Percentiles rank a stretch among this genome's conserved stretches.
These are phyloP conservation scores for Drosophila lowei DNA, from an alignment of 1,140 invertebrate genomes.

Conservation along the genomic window DNA sequence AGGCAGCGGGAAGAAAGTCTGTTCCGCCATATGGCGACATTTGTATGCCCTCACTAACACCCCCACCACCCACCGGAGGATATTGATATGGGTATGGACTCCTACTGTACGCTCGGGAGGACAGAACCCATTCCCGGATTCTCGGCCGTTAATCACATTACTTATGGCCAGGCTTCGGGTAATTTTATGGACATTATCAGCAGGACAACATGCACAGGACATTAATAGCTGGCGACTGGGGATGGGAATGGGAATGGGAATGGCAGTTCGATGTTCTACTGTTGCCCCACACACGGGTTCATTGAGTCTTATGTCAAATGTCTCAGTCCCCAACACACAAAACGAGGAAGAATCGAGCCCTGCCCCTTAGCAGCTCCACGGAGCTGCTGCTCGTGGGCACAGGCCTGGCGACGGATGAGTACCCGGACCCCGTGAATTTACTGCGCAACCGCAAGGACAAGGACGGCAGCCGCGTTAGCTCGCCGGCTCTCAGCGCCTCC, in stretches of 20 bases:
- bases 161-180: slow-evolving; percentile 33
- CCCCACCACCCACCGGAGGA: too few relatives aligned
- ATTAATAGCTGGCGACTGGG: not conserved
- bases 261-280: not conserved
- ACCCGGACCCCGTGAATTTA: slow-evolving; percentile 5
- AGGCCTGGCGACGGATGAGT: slow-evolving; percentile 7
- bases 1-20: slow-evolving; percentile 4
- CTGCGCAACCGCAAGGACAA: slow-evolving; percentile 54
- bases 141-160: slow-evolving; percentile 50
- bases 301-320: slow-evolving; percentile 58
- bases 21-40: slow-evolving; percentile 3
- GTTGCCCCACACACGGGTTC: slow-evolving; percentile 5
- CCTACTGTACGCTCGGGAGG: not conserved
- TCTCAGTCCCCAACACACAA: slow-evolving; percentile 11
- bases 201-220: slow-evolving; percentile 29
- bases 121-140: not conserved
- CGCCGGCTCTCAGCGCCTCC: not conserved
- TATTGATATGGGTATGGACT: too few relatives aligned
- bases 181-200: slow-evolving; percentile 48
- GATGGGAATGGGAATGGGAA: slow-evolving; percentile 1
- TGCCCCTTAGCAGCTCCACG: not conserved
- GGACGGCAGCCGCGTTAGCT: slow-evolving; percentile 2
- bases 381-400: slow-evolving; percentile 5
- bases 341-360: slow-evolving; percentile 1
- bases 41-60: not conserved